Base-by-base conservation (phyloP, 2,888 invertebrate genomes). In the Acanthosoma haemorrhoidale region DNA sequence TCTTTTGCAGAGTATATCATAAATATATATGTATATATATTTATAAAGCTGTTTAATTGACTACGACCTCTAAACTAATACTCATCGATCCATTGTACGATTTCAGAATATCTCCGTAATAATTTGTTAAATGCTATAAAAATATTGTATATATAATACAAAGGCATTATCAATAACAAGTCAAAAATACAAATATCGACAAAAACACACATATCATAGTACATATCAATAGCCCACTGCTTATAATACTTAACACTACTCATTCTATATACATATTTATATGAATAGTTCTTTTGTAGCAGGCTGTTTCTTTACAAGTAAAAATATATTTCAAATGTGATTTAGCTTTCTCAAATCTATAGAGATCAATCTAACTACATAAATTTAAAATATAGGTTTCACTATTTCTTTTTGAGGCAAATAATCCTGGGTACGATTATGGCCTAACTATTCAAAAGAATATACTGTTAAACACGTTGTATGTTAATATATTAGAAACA, bases 31-130 rank as follows among this genome's bases (percentile, higher is more conserved):
- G 13, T 11, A 15, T 43, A 43, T 25, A 59, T 29, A 31, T 58
- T 43, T 68, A 70, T 72, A 72, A 72, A 72, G 72, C 72, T 70
- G 70, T 68, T 63, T 72, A 72, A 72, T 72, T 72, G 72, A 72
- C 72, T 72, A 72, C 70, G 39, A 70, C 69, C 61, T 18, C 51
- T 69, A 69, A 41, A 51, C 69, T 72, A 72, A 70, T 69, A 72
- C 72, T 72, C 61, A 51, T 61, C 68, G 59, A 43, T 67, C 64
- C 70, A 68, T 64, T 43, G 18, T 64, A 41, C 39, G 25, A 51
- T 51, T n/a, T 51, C 51, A 51, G 51, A 43, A 43, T 31, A 64
- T 64, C 18, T 64, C 32, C 29, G 31, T 64, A 70, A 69, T 69
- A 31, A 67, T 70, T 60, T 61, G 59, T 72, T 69, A 68, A 61